Conservation (phyloP, 2,797 vertebrate species). For the Orientallactaga sibirica region DNA sequence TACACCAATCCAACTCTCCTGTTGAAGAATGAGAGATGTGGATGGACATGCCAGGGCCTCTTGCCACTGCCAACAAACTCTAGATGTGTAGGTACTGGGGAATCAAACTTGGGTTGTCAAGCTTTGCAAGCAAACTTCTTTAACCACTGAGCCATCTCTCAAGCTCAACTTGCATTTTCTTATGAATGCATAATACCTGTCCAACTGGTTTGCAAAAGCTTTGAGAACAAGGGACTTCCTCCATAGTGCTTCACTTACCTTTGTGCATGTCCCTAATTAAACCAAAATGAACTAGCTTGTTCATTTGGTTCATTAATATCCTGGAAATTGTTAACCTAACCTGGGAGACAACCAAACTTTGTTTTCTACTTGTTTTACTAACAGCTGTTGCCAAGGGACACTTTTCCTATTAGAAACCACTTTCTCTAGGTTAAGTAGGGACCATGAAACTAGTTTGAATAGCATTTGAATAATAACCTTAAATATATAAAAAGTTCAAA, state of each 20-base stretch:
- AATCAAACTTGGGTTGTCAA: too few species aligned
- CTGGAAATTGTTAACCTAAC: constrained; percentile 61
- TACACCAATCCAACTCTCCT: too few species aligned
- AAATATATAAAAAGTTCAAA: constrained; percentile 29
- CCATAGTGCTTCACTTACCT: constrained; percentile 23
- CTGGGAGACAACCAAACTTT: background rate
- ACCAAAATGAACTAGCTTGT: constrained; percentile 42
- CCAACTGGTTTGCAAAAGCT: background rate
- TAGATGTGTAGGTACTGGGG: too few species aligned
- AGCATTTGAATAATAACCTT: constrained; percentile 29
- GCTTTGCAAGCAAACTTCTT: too few species aligned
- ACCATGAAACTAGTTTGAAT: constrained; percentile 54
- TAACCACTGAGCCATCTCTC: too few species aligned
- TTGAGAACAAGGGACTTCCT: constrained; percentile 29
- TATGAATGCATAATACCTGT: background rate
- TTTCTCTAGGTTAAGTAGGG: constrained; percentile 32
- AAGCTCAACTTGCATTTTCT: constrained; percentile 37
- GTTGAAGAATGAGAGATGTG: too few species aligned
- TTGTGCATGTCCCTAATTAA: constrained; percentile 47
- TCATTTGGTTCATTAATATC: background rate
- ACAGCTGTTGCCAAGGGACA: constrained; percentile 52
- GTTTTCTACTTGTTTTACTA: constrained; percentile 56
- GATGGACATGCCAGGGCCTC: too few species aligned
- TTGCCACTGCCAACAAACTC: too few species aligned
- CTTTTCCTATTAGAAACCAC: constrained; percentile 44